These are phyloP conservation scores for Ia io DNA, from an alignment of 2,113 vertebrate genomes.

Conservation along the genomic window DNA sequence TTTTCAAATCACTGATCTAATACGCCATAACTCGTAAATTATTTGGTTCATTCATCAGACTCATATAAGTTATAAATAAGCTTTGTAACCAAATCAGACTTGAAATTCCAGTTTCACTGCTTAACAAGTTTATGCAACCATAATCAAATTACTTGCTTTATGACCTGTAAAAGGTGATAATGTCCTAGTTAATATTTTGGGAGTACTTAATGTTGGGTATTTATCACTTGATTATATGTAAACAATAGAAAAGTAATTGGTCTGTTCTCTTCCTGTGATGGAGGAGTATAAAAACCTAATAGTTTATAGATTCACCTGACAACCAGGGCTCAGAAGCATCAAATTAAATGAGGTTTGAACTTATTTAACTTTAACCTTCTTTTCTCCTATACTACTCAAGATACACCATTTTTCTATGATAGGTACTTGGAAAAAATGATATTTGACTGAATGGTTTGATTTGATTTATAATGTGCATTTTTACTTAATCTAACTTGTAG, in stretches of 20 bases:
- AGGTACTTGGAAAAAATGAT: no score
- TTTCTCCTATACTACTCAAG: background rate
- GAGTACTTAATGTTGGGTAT: background rate
- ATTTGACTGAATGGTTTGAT: background rate
- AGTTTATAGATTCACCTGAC: background rate
- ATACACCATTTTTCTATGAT: background rate
- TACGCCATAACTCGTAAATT: background rate
- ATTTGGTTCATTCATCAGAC: background rate
- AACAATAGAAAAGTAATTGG: background rate
- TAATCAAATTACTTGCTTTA: background rate
- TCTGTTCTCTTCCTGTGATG: background rate
- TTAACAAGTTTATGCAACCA: background rate
- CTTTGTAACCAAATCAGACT: background rate
- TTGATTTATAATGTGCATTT: background rate
- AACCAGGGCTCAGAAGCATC: background rate
- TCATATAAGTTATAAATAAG: background rate
- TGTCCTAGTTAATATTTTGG: background rate
- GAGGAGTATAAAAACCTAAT: background rate
- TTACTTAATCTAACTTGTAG: constrained; percentile 73
- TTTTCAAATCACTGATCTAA: background rate
- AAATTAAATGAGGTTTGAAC: background rate
- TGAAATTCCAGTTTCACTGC: background rate
- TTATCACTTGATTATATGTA: background rate
- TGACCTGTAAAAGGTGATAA: background rate
- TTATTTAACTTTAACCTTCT: background rate